These are phyloP conservation scores for Zophobas atratus DNA, from an alignment of 1,140 invertebrate genomes.

Conservation along the genomic window DNA sequence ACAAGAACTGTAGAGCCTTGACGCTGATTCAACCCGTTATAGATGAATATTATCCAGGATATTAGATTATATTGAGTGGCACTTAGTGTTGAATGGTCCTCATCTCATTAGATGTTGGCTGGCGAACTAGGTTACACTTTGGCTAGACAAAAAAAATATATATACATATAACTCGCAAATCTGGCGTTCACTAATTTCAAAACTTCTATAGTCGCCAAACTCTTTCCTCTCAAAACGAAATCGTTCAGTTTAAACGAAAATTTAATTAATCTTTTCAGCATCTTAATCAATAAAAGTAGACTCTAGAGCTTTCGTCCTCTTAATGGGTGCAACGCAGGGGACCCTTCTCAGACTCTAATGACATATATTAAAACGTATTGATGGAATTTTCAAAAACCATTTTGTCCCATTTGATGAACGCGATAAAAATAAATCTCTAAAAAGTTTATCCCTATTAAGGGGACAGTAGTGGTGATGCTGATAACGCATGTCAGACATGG, in stretches of 20 bases:
- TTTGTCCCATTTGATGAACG: slow-evolving; percentile 7
- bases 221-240: too few relatives aligned
- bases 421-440: neutral
- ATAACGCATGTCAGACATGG: slow-evolving; percentile 48
- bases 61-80: slow-evolving; percentile 36
- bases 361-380: too few relatives aligned
- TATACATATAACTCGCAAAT: too few relatives aligned
- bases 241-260: too few relatives aligned
- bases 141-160: neutral
- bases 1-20: neutral
- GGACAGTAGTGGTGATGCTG: slow-evolving; percentile 41
- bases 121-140: neutral
- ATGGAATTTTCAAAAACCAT: slow-evolving; percentile 22
- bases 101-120: slow-evolving; percentile 4
- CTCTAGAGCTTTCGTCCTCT: too few relatives aligned
- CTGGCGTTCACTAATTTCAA: too few relatives aligned
- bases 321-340: too few relatives aligned
- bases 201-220: too few relatives aligned
- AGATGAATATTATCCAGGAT: slow-evolving; percentile 25
- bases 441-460: slow-evolving; percentile 31
- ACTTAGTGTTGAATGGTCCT: slow-evolving; percentile 28
- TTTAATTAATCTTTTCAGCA: too few relatives aligned
- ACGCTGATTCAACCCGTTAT: slow-evolving; percentile 22
- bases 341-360: too few relatives aligned
- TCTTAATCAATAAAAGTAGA: too few relatives aligned